Evolutionary conservation across 2,113 vertebrate genomes (phyloP).

Genomic region (Phyllostomus discolor): DNA sequence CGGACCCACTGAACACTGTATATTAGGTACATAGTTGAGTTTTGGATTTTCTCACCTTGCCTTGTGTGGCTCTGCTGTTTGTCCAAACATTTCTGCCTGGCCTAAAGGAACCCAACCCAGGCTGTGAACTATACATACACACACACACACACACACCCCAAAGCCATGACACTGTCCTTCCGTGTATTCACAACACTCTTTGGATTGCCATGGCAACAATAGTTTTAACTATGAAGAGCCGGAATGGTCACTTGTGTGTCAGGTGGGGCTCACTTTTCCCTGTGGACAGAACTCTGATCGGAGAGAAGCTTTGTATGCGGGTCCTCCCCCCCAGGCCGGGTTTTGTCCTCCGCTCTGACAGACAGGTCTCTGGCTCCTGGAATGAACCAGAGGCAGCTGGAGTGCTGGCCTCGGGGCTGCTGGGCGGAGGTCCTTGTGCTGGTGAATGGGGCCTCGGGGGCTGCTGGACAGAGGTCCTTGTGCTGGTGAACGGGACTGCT

Average conservation of each 20-base stretch:
- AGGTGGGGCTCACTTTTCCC: conserved; percentile 74
- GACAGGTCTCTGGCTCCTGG: conserved; percentile 42
- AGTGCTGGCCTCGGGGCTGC: conserved; percentile 41
- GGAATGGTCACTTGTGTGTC: conserved; percentile 72
- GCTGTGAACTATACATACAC: neutral
- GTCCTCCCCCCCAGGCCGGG: conserved; percentile 70
- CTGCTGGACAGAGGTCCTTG: conserved; percentile 15
- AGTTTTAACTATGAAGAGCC: conserved; percentile 77
- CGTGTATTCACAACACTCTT: conserved; percentile 14
- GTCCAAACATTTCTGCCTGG: neutral
- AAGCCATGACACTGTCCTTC: conserved; percentile 39
- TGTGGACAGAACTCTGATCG: conserved; percentile 71
- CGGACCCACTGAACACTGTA: conserved; percentile 37
- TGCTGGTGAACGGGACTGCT: conserved; percentile 27
- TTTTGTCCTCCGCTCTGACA: conserved; percentile 70
- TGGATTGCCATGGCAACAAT: conserved; percentile 73
- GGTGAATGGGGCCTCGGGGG: conserved; percentile 28
- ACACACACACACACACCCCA: neutral
- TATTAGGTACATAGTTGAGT: conserved; percentile 25
- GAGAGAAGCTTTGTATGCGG: conserved; percentile 56
- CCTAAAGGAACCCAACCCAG: neutral
- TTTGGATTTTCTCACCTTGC: neutral
- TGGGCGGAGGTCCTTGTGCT: neutral
- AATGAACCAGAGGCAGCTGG: conserved; percentile 34
- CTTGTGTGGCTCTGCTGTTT: neutral